These are phyloP conservation scores for Sandelia bainsii DNA, from an alignment of 2,797 vertebrate species.

Conservation along the genomic window DNA sequence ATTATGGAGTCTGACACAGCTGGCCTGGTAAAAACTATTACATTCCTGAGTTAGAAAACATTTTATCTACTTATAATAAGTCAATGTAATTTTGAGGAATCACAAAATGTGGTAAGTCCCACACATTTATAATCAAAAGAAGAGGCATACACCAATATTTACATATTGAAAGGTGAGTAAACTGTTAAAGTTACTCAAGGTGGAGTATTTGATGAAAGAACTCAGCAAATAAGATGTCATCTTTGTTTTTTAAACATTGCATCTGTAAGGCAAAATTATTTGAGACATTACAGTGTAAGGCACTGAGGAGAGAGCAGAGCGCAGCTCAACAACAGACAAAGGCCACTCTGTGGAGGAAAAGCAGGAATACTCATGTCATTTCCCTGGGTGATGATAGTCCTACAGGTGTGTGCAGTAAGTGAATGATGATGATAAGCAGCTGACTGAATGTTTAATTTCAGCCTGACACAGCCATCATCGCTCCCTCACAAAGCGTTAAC, in stretches of 20 bases:
- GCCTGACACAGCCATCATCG: constrained; percentile 47
- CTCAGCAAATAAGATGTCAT: constrained; percentile 32
- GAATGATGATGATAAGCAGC: constrained; percentile 80
- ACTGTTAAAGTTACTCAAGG: constrained; percentile 1
- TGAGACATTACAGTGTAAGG: constrained; percentile 66
- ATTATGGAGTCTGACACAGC: constrained; percentile 54
- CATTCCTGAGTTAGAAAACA: constrained; percentile 23
- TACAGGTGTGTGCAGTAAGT: constrained; percentile 80
- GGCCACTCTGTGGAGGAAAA: constrained; percentile 67
- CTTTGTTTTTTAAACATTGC: constrained; percentile 31
- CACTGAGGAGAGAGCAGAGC: constrained; percentile 35
- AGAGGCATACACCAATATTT: neutral
- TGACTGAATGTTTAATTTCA: constrained; percentile 69
- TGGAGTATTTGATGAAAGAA: constrained; percentile 2
- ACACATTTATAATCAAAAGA: neutral
- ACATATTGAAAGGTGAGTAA: constrained; percentile 7
- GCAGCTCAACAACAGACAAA: constrained; percentile 63
- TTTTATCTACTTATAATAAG: neutral
- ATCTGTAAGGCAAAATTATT: constrained; percentile 39
- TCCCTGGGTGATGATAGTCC: constrained; percentile 56
- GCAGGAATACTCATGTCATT: constrained; percentile 71
- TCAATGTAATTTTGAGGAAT: neutral
- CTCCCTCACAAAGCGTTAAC: constrained; percentile 55
- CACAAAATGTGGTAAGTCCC: neutral
- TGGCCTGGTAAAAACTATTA: constrained; percentile 47